Evolutionary conservation across 2,797 vertebrate species (phyloP), one percentile per base, ranked within the genome.

Genomic region (Halcyon chelicuti): DNA sequence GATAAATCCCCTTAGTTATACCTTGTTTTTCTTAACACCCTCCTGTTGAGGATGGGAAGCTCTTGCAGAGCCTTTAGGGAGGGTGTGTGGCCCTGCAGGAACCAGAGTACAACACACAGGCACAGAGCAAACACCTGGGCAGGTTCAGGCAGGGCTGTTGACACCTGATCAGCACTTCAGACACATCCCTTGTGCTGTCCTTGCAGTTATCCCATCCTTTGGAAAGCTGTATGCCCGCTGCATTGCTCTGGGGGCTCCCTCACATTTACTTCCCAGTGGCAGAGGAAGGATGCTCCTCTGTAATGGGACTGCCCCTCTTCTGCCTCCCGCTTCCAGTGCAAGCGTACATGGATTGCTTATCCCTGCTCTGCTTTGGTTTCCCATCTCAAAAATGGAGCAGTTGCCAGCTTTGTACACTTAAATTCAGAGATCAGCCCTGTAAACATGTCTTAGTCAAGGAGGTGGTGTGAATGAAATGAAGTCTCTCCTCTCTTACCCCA

Each of bases 91-190:
- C 17, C 1, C 10, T 28, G 5, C 2, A 23, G 73, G 39, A 42
- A 1, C 4, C 14, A 5, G 47, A 29, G 22, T 1, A 2, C 1
- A 4, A 21, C 33, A 9, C n/a, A 0, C 0, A 17, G 17, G 61
- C 42, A 19, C 3, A 0, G 72, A 42, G 35, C 68, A 55, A 28
- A 49, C 10, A 23, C 33, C 29, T 5, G 28, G 49, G 31, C 16
- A 47, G 61, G 44, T 7, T n/a, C 44, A 39, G 66, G 35, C 52
- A 55, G 52, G 28, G 61, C 17, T 71, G 39, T 11, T 31, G 42
- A 5, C 2, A 1, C 42, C 10, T 35, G 23, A 2, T 29, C 17
- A n/a, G 62, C 42, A 12, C 1, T 51, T 60, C 14, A 60, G 83
- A 54, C 0, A 2, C 44, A 15, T 65, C 54, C 55, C 67, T 55